Percentiles rank a stretch among this genome's conserved stretches.
Conservation (phyloP, 2,113 vertebrate genomes). For the Trichechus manatus region DNA sequence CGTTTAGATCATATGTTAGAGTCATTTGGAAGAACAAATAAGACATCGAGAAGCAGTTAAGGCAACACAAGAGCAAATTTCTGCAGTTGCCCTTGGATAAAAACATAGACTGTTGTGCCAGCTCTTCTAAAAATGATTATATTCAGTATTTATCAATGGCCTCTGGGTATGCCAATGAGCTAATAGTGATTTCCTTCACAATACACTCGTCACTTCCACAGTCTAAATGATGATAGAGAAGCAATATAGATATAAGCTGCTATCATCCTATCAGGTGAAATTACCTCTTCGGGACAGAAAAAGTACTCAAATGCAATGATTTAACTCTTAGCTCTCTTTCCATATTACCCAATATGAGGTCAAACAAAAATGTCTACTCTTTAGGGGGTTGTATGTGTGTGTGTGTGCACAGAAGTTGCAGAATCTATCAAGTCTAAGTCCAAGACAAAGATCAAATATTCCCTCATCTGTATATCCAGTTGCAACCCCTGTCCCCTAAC, state of each 20-base stretch:
- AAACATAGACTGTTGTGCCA: not conserved
- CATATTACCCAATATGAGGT: not conserved
- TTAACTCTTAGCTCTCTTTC: not conserved
- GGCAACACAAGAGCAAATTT: slow-evolving; percentile 41
- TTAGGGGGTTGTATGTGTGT: not conserved
- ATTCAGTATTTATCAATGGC: slow-evolving; percentile 3
- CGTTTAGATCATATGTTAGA: not conserved
- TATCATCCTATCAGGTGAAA: slow-evolving; percentile 2
- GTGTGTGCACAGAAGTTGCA: not conserved
- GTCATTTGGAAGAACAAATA: slow-evolving; percentile 45
- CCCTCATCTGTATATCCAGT: not conserved
- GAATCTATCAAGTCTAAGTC: not conserved
- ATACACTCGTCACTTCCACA: not conserved
- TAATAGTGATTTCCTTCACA: slow-evolving; percentile 19
- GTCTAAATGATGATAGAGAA: slow-evolving; percentile 44
- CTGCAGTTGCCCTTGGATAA: not conserved
- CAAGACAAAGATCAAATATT: not conserved
- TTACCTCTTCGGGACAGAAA: slow-evolving; percentile 4
- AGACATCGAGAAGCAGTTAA: not conserved
- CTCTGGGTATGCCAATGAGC: not conserved
- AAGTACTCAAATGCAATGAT: not conserved
- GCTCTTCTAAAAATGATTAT: not conserved
- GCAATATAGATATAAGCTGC: slow-evolving; percentile 12
- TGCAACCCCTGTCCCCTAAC: not conserved
- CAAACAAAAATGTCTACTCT: not conserved